phyloP scores from a whole-genome alignment of 2,797 vertebrate species.

The Melanotaenia pygmaea region DNA sequence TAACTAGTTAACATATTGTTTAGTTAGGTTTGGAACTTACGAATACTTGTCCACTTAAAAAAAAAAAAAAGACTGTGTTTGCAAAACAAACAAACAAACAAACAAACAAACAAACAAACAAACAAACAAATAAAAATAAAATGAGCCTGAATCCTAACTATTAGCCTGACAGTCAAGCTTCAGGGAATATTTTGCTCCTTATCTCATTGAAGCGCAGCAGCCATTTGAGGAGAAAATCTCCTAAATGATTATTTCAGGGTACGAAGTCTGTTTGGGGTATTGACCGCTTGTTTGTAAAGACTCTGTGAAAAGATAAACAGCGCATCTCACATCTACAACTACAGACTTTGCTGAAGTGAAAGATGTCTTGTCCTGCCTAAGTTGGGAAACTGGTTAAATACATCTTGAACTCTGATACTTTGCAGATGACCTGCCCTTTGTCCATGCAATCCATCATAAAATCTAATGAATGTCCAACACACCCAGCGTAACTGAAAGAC shows the following conservation, averaged over 20 bases:
- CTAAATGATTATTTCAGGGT: constrained; percentile 14
- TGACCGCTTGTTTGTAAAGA: background rate
- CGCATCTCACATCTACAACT: background rate
- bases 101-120: no score
- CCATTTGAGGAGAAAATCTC: constrained; percentile 48
- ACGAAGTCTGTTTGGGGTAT: background rate
- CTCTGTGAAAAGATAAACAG: background rate
- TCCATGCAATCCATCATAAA: constrained; percentile 15
- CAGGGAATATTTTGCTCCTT: background rate
- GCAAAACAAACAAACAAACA: no score
- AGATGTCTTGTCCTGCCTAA: background rate
- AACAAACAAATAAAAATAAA: no score
- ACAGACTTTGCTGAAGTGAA: background rate
- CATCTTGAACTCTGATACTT: constrained; percentile 19
- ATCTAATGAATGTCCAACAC: constrained; percentile 18
- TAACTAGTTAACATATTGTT: no score
- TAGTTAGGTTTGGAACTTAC: no score
- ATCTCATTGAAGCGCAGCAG: background rate
- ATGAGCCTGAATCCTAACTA: no score
- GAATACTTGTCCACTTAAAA: no score
- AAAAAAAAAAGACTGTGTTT: no score
- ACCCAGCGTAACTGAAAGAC: constrained; percentile 12
- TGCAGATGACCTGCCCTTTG: constrained; percentile 18
- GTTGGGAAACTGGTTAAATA: constrained; percentile 5
- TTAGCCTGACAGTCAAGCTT: background rate